These are phyloP conservation scores for Haliclona indistincta DNA, from an alignment of 37 sponge, comb jelly and placozoan genomes.

Conservation along the genomic window DNA sequence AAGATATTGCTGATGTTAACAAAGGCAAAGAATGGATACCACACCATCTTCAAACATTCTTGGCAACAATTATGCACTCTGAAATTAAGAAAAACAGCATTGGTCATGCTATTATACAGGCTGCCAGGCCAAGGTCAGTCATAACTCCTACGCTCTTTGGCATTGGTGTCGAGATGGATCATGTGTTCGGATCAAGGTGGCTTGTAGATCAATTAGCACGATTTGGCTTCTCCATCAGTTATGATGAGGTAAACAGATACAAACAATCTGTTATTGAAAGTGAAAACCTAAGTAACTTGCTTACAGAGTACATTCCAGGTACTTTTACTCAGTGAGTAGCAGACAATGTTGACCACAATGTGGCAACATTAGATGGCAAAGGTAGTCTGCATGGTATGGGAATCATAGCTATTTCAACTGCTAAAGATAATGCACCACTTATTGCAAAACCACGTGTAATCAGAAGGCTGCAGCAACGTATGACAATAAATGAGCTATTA, in stretches of 20 bases:
- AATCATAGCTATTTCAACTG: slow-evolving; percentile 32
- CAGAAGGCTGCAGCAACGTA: slow-evolving; percentile 9
- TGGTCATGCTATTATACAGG: slow-evolving; percentile 33
- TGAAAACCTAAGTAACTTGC: not conserved
- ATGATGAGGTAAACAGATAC: slow-evolving; percentile 26
- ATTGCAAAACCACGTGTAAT: slow-evolving; percentile 7
- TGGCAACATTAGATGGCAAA: slow-evolving; percentile 19
- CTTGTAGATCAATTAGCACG: slow-evolving; percentile 15
- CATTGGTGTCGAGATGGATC: slow-evolving; percentile 25
- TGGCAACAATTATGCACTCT: not conserved
- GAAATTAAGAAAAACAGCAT: slow-evolving; percentile 31
- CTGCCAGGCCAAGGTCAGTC: slow-evolving; percentile 9
- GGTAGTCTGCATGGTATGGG: slow-evolving; percentile 32
- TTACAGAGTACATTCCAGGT: slow-evolving; percentile 2
- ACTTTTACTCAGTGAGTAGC: slow-evolving; percentile 30
- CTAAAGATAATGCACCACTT: slow-evolving; percentile 20
- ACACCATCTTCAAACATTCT: slow-evolving; percentile 21
- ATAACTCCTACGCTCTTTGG: slow-evolving; percentile 13
- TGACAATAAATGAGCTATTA: slow-evolving; percentile 13
- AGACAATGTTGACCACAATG: slow-evolving; percentile 28
- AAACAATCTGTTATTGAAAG: slow-evolving; percentile 24
- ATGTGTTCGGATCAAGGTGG: slow-evolving; percentile 42
- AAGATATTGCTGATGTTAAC: slow-evolving; percentile 22
- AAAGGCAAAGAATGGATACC: slow-evolving; percentile 28
- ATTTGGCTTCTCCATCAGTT: slow-evolving; percentile 9